These are phyloP conservation scores for Eulemur rufifrons DNA, from an alignment of 2,113 vertebrate species.

Conservation along the genomic window DNA sequence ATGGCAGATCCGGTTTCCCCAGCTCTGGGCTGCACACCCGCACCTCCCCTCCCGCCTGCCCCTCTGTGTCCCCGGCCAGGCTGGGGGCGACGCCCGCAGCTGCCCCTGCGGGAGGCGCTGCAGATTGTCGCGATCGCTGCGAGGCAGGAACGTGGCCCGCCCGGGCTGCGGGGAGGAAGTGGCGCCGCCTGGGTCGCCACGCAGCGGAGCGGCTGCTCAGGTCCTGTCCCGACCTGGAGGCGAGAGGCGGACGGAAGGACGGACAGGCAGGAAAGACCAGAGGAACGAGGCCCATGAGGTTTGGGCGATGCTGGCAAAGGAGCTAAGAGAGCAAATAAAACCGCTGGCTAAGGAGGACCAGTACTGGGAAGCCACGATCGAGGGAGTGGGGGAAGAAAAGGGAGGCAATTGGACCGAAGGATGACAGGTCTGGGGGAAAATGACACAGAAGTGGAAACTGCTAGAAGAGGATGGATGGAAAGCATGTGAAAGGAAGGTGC, in stretches of 20 bases:
- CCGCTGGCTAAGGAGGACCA: neutral
- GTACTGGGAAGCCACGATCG: neutral
- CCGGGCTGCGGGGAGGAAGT: neutral
- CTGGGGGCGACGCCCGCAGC: neutral
- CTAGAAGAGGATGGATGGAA: neutral
- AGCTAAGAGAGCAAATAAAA: neutral
- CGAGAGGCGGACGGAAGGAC: neutral
- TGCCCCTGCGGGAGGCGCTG: neutral
- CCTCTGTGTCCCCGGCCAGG: rapidly evolving
- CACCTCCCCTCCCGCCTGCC: too few relatives aligned
- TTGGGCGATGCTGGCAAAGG: neutral
- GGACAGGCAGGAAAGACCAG: neutral
- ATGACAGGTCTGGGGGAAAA: neutral
- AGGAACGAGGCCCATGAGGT: neutral
- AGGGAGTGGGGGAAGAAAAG: neutral
- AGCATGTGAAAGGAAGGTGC: neutral
- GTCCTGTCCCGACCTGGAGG: too few relatives aligned
- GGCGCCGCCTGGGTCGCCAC: rapidly evolving
- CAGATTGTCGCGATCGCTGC: too few relatives aligned
- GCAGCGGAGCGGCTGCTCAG: neutral
- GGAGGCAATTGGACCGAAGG: neutral
- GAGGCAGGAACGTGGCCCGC: too few relatives aligned
- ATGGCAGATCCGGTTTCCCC: neutral
- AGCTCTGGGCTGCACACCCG: rapidly evolving
- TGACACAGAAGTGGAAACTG: neutral